Percentiles rank a stretch among this genome's conserved stretches.
These are phyloP conservation scores for Scarus forsteni DNA, from an alignment of 2,797 vertebrate species.

Conservation along the genomic window DNA sequence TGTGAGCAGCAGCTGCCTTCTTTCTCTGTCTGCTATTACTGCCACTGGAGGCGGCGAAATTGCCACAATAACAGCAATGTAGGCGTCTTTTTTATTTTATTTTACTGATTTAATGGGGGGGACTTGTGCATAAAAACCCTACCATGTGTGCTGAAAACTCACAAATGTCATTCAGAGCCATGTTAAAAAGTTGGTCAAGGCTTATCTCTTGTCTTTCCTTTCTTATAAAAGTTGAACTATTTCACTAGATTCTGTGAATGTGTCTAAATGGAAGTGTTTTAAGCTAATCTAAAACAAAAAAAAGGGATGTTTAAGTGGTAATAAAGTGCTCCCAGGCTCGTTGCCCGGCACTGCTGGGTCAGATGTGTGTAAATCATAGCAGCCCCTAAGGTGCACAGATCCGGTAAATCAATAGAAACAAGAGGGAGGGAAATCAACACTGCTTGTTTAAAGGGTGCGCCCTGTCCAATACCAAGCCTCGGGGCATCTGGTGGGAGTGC, in stretches of 20 bases:
- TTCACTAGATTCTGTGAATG: neutral
- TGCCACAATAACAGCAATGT: constrained; percentile 25
- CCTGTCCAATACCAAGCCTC: constrained; percentile 57
- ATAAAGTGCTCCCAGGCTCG: constrained; percentile 28
- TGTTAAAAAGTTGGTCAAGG: neutral
- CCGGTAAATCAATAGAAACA: constrained; percentile 72
- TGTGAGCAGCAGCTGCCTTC: constrained; percentile 19
- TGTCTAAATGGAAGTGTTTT: neutral
- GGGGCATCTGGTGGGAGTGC: constrained; percentile 51
- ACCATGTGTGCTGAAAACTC: neutral
- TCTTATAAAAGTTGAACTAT: neutral
- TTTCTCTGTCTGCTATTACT: constrained; percentile 12
- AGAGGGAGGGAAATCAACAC: constrained; percentile 70
- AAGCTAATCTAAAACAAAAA: constrained; percentile 20
- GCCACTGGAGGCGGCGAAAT: constrained; percentile 17
- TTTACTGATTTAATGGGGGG: constrained; percentile 7
- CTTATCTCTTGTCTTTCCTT: neutral
- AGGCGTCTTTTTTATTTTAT: constrained; percentile 2
- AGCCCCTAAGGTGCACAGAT: constrained; percentile 56
- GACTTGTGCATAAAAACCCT: neutral
- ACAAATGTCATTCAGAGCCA: neutral
- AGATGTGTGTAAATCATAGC: constrained; percentile 72
- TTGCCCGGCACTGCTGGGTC: constrained; percentile 48
- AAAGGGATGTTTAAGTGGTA: constrained; percentile 15
- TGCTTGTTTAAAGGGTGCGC: constrained; percentile 73